A percentile compares a stretch with the other conserved stretches of the same genome.
phyloP scores from a whole-genome alignment of 1,140 invertebrate genomes.

The Lutraria rhynchaena region DNA sequence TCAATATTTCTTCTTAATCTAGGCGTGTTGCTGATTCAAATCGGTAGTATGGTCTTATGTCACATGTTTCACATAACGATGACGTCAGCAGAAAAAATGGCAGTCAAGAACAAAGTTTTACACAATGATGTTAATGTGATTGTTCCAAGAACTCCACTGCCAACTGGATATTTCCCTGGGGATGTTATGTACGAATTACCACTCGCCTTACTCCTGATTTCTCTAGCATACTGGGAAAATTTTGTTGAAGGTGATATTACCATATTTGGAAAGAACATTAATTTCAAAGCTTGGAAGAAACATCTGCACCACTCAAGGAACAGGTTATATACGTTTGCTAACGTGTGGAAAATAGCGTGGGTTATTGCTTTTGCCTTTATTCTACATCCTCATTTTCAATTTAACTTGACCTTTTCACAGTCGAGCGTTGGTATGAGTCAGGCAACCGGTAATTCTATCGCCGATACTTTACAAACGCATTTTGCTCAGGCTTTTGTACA shows the following conservation, averaged over 20 bases:
- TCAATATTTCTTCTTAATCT: constrained; percentile 56
- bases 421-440: neutral
- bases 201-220: constrained; percentile 91
- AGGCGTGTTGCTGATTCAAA: constrained; percentile 67
- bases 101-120: constrained; percentile 38
- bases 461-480: too few relatives aligned
- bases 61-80: constrained; percentile 62
- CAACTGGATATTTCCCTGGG: constrained; percentile 30
- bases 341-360: constrained; percentile 73
- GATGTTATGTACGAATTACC: constrained; percentile 89
- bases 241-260: constrained; percentile 88
- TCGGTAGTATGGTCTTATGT: constrained; percentile 59
- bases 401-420: constrained; percentile 66
- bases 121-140: constrained; percentile 31
- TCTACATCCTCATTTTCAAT: constrained; percentile 67
- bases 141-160: constrained; percentile 36
- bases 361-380: constrained; percentile 74
- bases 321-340: constrained; percentile 72
- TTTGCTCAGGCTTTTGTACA: too few relatives aligned
- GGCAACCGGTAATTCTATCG: too few relatives aligned
- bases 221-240: constrained; percentile 98
- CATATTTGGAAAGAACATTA: constrained; percentile 64
- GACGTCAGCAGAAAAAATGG: constrained; percentile 54
- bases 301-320: constrained; percentile 66
- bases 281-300: constrained; percentile 70